A percentile compares a stretch with the other conserved stretches of the same genome.
Conservation (phyloP, 2,113 vertebrate species). For the Euleptes europaea region DNA sequence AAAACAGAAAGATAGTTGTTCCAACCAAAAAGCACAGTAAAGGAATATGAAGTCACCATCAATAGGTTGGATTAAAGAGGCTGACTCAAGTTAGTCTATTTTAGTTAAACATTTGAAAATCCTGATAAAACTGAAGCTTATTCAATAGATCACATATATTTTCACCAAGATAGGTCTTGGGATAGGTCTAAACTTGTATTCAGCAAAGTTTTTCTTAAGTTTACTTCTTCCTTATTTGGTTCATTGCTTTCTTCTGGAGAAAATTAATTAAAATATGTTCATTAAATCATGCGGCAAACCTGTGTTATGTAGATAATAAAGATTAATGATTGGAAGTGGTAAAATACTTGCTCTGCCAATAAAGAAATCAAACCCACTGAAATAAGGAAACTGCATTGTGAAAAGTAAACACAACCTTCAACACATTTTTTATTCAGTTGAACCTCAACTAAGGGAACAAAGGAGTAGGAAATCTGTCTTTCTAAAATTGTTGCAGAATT, state of each 20-base stretch:
- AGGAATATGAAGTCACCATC: not conserved
- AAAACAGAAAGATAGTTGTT: not conserved
- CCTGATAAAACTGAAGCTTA: not conserved
- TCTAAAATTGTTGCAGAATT: not conserved
- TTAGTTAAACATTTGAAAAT: not conserved
- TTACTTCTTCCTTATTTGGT: not conserved
- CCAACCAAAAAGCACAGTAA: not conserved
- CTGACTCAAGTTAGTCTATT: no score
- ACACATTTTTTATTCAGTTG: not conserved
- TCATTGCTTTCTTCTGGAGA: slow-evolving; percentile 3
- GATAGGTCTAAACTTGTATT: not conserved
- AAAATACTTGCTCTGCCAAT: slow-evolving; percentile 2
- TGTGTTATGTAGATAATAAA: slow-evolving; percentile 20
- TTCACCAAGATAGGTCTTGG: not conserved
- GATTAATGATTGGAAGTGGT: not conserved
- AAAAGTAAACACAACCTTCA: slow-evolving; percentile 15
- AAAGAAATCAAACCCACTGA: slow-evolving; percentile 4
- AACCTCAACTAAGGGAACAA: not conserved
- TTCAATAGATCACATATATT: not conserved
- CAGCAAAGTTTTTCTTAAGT: not conserved
- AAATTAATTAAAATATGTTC: slow-evolving; percentile 9
- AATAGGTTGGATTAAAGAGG: not conserved
- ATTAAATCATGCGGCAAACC: slow-evolving; percentile 19
- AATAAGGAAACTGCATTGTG: slow-evolving; percentile 5
- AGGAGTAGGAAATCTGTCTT: not conserved